Evolutionary conservation across 2,888 invertebrate genomes (phyloP).

Genomic region (Trachelus iudaicus): DNA sequence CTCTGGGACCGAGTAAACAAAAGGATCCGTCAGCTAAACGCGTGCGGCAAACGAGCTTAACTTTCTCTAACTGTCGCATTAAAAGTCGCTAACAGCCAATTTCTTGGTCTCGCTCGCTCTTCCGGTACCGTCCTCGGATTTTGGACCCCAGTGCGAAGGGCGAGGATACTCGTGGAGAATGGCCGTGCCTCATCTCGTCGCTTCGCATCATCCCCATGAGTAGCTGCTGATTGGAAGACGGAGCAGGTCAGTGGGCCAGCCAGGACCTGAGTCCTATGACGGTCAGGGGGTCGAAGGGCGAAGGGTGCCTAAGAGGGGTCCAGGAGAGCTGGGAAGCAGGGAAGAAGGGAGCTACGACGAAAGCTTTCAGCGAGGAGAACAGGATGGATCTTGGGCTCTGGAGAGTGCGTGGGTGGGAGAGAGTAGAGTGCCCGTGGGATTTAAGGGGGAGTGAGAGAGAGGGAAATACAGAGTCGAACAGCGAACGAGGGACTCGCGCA

Average conservation of each 20-base stretch:
- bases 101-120: constrained; percentile 22
- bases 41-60: constrained; percentile 24
- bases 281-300: constrained; percentile 21
- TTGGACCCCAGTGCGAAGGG: not conserved
- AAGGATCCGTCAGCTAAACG: constrained; percentile 17
- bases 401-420: not conserved
- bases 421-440: not conserved
- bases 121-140: not conserved
- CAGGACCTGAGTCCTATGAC: not conserved
- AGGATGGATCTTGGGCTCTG: not conserved
- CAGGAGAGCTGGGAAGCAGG: not conserved
- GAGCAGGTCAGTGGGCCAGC: constrained; percentile 57
- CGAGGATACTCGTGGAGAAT: too few relatives aligned
- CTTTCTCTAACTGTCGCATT: constrained; percentile 27
- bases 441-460: not conserved
- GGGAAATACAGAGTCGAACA: not conserved
- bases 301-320: not conserved
- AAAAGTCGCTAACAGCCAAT: constrained; percentile 32
- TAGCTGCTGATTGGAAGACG: constrained; percentile 39
- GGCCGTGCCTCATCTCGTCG: not conserved
- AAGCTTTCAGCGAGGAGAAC: not conserved
- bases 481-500: not conserved
- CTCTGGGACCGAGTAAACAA: constrained; percentile 7
- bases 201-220: constrained; percentile 21
- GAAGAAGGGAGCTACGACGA: not conserved